These are phyloP conservation scores for Gnathonemus longibarbis DNA, from an alignment of 2,113 vertebrate species.

Conservation along the genomic window DNA sequence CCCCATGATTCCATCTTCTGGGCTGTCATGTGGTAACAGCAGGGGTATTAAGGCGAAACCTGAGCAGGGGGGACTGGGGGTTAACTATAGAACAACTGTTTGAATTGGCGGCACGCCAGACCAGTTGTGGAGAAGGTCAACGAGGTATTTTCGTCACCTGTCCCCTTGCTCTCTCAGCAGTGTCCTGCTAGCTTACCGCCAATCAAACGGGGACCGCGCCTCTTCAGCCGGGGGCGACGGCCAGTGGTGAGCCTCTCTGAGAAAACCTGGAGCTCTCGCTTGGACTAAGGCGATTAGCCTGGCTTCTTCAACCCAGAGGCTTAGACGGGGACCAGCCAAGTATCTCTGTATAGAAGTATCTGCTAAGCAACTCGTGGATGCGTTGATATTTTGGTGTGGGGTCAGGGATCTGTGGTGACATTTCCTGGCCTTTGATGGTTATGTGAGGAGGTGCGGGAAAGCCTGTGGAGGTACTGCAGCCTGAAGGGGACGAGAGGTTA, in stretches of 20 bases:
- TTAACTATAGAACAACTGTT: conserved; percentile 59
- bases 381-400: background rate
- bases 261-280: background rate
- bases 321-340: background rate
- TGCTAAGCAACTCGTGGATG: background rate
- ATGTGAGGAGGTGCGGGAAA: background rate
- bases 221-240: background rate
- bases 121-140: conserved; percentile 44
- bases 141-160: conserved; percentile 37
- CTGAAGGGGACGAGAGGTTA: background rate
- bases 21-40: conserved; percentile 46
- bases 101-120: conserved; percentile 43
- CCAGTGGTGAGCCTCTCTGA: background rate
- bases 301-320: background rate
- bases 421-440: background rate
- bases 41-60: conserved; percentile 45
- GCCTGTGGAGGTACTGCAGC: background rate
- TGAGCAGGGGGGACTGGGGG: conserved; percentile 36
- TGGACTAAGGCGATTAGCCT: background rate
- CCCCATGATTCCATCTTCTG: background rate
- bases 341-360: background rate
- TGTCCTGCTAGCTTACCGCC: background rate
- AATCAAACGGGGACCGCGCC: background rate
- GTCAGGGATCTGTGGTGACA: background rate
- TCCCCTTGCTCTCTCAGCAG: background rate